Evolutionary conservation across 2,888 invertebrate species (phyloP), one percentile per base, ranked within the genome.

Genomic region (Aphodius granarius): DNA sequence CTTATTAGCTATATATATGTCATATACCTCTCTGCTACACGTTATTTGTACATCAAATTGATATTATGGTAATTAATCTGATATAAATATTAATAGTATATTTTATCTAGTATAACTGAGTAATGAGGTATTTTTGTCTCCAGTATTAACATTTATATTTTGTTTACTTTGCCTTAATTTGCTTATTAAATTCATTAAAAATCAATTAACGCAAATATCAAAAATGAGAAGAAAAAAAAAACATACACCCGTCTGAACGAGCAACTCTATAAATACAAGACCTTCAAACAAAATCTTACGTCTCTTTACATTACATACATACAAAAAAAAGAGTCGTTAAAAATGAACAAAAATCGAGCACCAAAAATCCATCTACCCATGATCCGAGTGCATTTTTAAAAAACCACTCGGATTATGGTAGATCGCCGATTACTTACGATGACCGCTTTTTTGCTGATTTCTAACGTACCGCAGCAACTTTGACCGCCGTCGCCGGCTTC

Each of bases 121-220:
- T 82, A 85, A 83, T 87, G 87, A 88, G 87, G 87, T 88, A 88
- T 88, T 88, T 86, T 85, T 86, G 87, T 88, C 86, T 80, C 85
- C 84, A 78, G 80, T 81, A 77, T 82, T 82, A 73, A 73, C 73
- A 68, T 72, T 76, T 75, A 73, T 63, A 63, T 75, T 68, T 74
- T 43, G 63, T 72, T 73, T 20, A 43, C 22, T 63, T 20, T 63
- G 19, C 43, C 43, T 43, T 43, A 43, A 43, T 43, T 43, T 43
- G 43, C 43, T 43, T 43, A 43, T 43, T 43, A 43, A 43, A 43
- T 43, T 43, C n/a, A n/a, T n/a, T 66, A 66, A 1, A 66, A 18
- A 9, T 23, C 71, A 72, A 63, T 21, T 16, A 43, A 16, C 63
- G 19, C 20, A 16, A 9, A 19, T 6, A 19, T 76, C 2, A n/a